A percentile compares a stretch with the other conserved stretches of the same genome.
phyloP scores from a whole-genome alignment of 2,888 invertebrate species.

The Drosophila kuntzei region DNA sequence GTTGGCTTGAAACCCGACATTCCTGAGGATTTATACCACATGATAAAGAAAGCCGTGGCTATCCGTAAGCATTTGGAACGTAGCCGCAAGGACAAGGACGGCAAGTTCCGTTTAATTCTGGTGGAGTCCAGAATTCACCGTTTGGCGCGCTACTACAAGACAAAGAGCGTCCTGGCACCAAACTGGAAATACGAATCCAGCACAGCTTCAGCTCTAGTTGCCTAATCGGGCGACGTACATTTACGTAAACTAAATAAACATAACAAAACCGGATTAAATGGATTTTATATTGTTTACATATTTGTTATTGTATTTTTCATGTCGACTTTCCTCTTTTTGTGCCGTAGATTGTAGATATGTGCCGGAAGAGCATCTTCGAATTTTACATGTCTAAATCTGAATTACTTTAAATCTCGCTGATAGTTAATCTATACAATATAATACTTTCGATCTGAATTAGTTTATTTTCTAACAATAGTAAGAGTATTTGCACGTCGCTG shows the following conservation, averaged over 20 bases:
- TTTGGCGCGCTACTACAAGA: conserved; percentile 99
- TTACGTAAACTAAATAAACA: conserved; percentile 41
- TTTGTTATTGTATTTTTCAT: not conserved
- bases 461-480: too few relatives aligned
- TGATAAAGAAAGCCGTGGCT: conserved; percentile 99
- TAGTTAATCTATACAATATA: too few relatives aligned
- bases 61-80: conserved; percentile 99
- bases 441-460: too few relatives aligned
- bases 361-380: not conserved
- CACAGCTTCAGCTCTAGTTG: conserved; percentile 94
- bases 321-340: too few relatives aligned
- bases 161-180: conserved; percentile 96
- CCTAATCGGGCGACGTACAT: conserved; percentile 23
- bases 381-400: too few relatives aligned
- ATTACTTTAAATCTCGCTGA: too few relatives aligned
- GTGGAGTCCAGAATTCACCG: conserved; percentile 99
- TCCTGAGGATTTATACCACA: conserved; percentile 99
- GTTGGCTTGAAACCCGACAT: conserved; percentile 98
- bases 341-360: not conserved
- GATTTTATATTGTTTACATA: conserved; percentile 10
- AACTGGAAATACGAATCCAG: conserved; percentile 99
- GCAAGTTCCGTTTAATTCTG: conserved; percentile 99
- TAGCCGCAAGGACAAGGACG: conserved; percentile 98
- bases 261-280: not conserved
- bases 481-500: too few relatives aligned